Evolutionary conservation across 2,888 invertebrate genomes (phyloP).

Genomic region (Subacronicta megacephala): DNA sequence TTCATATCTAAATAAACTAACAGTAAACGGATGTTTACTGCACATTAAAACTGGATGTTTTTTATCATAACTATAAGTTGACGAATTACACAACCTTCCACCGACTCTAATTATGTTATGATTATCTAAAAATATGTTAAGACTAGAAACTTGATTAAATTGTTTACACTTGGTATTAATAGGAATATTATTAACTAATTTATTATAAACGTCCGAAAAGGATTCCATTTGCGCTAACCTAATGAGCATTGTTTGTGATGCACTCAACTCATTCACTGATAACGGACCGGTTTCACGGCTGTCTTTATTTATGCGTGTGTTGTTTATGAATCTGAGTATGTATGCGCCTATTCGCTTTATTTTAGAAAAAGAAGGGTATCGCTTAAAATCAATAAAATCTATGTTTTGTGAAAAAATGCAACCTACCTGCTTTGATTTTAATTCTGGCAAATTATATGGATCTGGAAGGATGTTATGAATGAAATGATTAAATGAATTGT

Average conservation of each 20-base stretch:
- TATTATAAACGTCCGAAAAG: not conserved
- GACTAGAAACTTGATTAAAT: not conserved
- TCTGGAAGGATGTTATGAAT: not conserved
- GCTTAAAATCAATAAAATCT: not conserved
- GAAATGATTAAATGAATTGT: not conserved
- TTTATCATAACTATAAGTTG: too few relatives aligned
- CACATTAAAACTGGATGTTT: too few relatives aligned
- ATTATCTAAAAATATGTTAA: conserved; percentile 10
- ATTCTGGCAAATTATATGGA: not conserved
- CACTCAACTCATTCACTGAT: not conserved
- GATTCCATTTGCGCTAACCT: not conserved
- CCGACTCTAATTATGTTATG: conserved; percentile 22
- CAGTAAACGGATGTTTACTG: too few relatives aligned
- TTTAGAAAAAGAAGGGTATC: not conserved
- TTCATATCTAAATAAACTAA: not conserved
- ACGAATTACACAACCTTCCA: conserved; percentile 13
- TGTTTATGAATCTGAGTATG: not conserved
- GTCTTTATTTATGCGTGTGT: not conserved
- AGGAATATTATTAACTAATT: not conserved
- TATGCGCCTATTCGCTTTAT: not conserved
- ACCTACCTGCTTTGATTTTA: not conserved
- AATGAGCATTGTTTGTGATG: not conserved
- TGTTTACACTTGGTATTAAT: not conserved
- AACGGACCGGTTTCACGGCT: not conserved
- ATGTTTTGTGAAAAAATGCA: not conserved